phyloP scores from a whole-genome alignment of 2,888 invertebrate genomes.

The Epicampocera succincta region DNA sequence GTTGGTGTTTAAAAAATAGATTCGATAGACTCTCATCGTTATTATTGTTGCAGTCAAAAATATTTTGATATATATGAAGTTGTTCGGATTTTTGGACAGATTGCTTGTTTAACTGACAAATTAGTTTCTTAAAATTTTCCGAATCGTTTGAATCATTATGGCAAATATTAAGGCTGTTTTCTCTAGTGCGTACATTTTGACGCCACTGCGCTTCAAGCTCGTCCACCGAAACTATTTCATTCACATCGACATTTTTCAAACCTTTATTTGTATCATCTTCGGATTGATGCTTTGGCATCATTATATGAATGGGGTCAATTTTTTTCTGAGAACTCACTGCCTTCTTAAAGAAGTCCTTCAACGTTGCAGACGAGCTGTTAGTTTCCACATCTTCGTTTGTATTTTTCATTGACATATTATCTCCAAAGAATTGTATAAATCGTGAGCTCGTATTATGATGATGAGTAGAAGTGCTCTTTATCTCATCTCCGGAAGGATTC shows the following conservation, averaged over 20 bases:
- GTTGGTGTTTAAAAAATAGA: conserved; percentile 78
- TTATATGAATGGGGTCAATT: conserved; percentile 22
- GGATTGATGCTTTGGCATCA: conserved; percentile 50
- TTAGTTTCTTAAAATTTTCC: conserved; percentile 78
- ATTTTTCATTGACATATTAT: conserved; percentile 42
- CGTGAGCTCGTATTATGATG: conserved; percentile 65
- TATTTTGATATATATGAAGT: conserved; percentile 58
- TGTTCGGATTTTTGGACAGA: conserved; percentile 56
- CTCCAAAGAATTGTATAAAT: conserved; percentile 71
- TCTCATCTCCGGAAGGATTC: conserved; percentile 35
- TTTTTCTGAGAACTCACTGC: conserved; percentile 71
- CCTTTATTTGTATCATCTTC: conserved; percentile 52
- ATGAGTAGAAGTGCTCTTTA: conserved; percentile 1
- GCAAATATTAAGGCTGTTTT: conserved; percentile 27
- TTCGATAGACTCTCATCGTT: conserved; percentile 77
- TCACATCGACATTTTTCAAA: conserved; percentile 61
- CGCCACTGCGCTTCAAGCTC: conserved; percentile 80
- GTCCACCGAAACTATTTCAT: conserved; percentile 78
- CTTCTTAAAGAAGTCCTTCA: conserved; percentile 79
- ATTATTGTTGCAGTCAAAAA: conserved; percentile 42
- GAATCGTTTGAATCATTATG: conserved; percentile 69
- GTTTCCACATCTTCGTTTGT: conserved; percentile 68
- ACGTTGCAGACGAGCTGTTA: conserved; percentile 75
- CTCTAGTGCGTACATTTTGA: conserved; percentile 73
- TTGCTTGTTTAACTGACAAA: conserved; percentile 73